These are phyloP conservation scores for Cecropterus lyciades DNA, from an alignment of 1,140 invertebrate genomes.

Conservation along the genomic window DNA sequence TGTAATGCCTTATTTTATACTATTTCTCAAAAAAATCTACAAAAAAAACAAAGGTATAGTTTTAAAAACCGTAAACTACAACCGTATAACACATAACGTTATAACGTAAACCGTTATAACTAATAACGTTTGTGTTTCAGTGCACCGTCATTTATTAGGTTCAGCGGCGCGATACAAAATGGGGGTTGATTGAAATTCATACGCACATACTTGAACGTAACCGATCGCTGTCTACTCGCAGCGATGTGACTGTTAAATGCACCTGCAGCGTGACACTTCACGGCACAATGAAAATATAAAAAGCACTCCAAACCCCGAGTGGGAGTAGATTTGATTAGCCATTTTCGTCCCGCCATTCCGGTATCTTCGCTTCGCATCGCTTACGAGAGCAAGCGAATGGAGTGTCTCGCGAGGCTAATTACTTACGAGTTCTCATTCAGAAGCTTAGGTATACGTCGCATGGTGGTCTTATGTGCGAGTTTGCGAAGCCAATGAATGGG, in stretches of 20 bases:
- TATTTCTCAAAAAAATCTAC: too few species aligned
- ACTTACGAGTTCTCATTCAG: slow-evolving; percentile 80
- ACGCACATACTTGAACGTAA: slow-evolving; percentile 23
- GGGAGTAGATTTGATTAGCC: slow-evolving; percentile 81
- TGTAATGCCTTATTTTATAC: too few species aligned
- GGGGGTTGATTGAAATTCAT: slow-evolving; percentile 30
- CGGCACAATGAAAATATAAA: slow-evolving; percentile 77
- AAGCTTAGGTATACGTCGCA: slow-evolving; percentile 13
- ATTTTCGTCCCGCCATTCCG: slow-evolving; percentile 70
- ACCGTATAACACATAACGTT: neutral
- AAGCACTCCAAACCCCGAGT: slow-evolving; percentile 69
- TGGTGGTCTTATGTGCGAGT: too few species aligned
- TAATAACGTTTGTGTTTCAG: slow-evolving; percentile 20
- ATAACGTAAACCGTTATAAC: neutral
- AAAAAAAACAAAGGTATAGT: too few species aligned
- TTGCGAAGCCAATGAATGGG: too few species aligned
- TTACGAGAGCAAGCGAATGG: slow-evolving; percentile 70
- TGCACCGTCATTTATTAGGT: slow-evolving; percentile 19
- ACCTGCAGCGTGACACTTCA: slow-evolving; percentile 70
- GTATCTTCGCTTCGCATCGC: slow-evolving; percentile 76
- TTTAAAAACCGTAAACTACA: too few species aligned
- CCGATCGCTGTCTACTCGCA: slow-evolving; percentile 35
- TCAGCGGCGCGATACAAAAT: slow-evolving; percentile 18
- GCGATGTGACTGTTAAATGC: slow-evolving; percentile 30
- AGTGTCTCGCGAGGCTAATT: slow-evolving; percentile 81